Evolutionary conservation across 2,113 vertebrate genomes (phyloP).

Genomic region (Uria lomvia): DNA sequence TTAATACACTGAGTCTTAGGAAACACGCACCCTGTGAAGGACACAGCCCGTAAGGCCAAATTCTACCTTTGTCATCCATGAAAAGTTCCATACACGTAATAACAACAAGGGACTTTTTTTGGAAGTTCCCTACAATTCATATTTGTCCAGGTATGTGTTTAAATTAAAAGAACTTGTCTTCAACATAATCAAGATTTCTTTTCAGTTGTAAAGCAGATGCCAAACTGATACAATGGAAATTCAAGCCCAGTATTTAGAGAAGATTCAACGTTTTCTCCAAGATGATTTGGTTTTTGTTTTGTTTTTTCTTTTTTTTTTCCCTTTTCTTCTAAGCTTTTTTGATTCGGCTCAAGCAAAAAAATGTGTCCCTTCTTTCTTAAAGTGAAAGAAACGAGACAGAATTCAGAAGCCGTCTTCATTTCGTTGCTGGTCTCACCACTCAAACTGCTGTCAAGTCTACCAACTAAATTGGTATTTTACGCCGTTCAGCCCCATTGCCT

Average conservation of each 20-base stretch:
- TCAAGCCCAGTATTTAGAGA: background rate
- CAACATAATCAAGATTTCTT: background rate
- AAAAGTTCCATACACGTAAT: background rate
- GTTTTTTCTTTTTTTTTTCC: too few species aligned
- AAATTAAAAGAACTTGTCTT: background rate
- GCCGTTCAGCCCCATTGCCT: constrained; percentile 43
- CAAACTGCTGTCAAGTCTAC: constrained; percentile 35
- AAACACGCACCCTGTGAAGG: background rate
- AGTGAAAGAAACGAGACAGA: background rate
- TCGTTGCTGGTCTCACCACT: constrained; percentile 30
- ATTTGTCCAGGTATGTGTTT: background rate
- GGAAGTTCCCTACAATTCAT: background rate
- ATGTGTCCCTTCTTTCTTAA: background rate
- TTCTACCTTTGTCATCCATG: background rate
- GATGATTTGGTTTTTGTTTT: background rate
- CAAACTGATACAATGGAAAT: background rate
- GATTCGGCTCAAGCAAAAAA: background rate
- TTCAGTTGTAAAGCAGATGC: background rate
- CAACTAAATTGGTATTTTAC: constrained; percentile 46
- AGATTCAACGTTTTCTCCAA: background rate
- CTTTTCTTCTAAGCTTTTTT: background rate
- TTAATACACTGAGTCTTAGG: background rate
- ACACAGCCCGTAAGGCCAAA: background rate
- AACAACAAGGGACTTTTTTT: background rate
- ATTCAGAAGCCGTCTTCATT: constrained; percentile 28